phyloP scores from a whole-genome alignment of 2,888 invertebrate species.

The Lamproptera curius region DNA sequence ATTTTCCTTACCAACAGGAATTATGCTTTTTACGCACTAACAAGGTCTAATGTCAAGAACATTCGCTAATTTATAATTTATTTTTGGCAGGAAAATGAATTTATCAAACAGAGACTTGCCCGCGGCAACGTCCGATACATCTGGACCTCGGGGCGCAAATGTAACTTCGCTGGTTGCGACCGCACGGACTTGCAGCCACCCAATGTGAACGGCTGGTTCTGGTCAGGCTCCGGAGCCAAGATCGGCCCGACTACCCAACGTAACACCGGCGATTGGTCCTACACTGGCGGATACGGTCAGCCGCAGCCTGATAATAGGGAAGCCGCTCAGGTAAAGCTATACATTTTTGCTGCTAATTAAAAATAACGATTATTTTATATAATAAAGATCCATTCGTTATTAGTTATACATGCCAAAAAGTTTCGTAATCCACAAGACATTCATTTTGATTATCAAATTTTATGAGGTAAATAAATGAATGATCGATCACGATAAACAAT shows the following conservation, averaged over 20 bases:
- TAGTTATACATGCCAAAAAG: too few relatives aligned
- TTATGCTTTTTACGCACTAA: too few relatives aligned
- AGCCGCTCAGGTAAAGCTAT: slow-evolving; percentile 85
- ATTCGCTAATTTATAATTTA: too few relatives aligned
- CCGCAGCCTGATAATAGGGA: slow-evolving; percentile 94
- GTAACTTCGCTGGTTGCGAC: slow-evolving; percentile 94
- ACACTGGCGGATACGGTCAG: slow-evolving; percentile 92
- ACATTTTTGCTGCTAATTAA: not conserved
- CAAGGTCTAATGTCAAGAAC: too few relatives aligned
- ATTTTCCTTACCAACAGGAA: too few relatives aligned
- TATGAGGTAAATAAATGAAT: too few relatives aligned
- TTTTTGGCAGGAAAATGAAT: slow-evolving; percentile 84
- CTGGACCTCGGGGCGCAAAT: slow-evolving; percentile 95
- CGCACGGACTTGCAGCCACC: slow-evolving; percentile 90
- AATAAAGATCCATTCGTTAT: too few relatives aligned
- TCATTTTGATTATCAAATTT: too few relatives aligned
- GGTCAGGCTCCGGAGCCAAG: slow-evolving; percentile 95
- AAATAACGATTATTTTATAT: too few relatives aligned
- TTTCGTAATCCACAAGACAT: too few relatives aligned
- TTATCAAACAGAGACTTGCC: slow-evolving; percentile 91
- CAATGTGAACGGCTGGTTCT: slow-evolving; percentile 94
- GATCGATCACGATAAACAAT: too few relatives aligned
- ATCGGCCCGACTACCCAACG: slow-evolving; percentile 92
- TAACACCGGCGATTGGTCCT: slow-evolving; percentile 94
- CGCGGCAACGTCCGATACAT: slow-evolving; percentile 89